A percentile compares a stretch with the other conserved stretches of the same genome.
Conservation (phyloP, 2,888 invertebrate genomes). For the Drymonia ruficornis region DNA sequence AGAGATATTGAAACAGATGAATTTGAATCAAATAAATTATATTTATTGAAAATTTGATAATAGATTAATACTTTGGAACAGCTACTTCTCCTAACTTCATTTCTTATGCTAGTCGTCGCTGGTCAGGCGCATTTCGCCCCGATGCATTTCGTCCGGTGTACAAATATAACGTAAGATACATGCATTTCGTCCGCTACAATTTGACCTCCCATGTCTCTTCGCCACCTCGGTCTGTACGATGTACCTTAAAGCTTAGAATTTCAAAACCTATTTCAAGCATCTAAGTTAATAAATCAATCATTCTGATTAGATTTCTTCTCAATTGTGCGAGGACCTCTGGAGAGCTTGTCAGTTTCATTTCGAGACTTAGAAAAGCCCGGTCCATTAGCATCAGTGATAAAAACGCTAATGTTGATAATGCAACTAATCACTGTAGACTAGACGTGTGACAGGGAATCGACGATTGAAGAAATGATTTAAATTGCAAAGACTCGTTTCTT, state of each 20-base stretch:
- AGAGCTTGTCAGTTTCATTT: background rate
- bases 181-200: too few species aligned
- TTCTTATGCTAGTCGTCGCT: too few species aligned
- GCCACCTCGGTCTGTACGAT: background rate
- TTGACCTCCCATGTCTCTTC: too few species aligned
- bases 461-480: background rate
- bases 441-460: background rate
- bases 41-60: too few species aligned
- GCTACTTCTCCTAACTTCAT: too few species aligned
- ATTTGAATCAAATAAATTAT: too few species aligned
- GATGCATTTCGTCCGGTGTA: too few species aligned
- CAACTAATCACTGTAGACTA: background rate
- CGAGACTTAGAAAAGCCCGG: background rate
- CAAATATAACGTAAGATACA: too few species aligned
- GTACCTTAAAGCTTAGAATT: background rate
- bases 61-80: too few species aligned
- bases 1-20: too few species aligned
- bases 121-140: too few species aligned
- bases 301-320: conserved; percentile 2
- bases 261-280: background rate
- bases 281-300: conserved; percentile 4
- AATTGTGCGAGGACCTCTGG: background rate
- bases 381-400: conserved; percentile 1
- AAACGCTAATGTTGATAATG: background rate
- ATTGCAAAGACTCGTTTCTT: background rate